Evolutionary conservation across 2,888 invertebrate genomes (phyloP), one percentile per base, ranked within the genome.

Genomic region (Macropis europaea): DNA sequence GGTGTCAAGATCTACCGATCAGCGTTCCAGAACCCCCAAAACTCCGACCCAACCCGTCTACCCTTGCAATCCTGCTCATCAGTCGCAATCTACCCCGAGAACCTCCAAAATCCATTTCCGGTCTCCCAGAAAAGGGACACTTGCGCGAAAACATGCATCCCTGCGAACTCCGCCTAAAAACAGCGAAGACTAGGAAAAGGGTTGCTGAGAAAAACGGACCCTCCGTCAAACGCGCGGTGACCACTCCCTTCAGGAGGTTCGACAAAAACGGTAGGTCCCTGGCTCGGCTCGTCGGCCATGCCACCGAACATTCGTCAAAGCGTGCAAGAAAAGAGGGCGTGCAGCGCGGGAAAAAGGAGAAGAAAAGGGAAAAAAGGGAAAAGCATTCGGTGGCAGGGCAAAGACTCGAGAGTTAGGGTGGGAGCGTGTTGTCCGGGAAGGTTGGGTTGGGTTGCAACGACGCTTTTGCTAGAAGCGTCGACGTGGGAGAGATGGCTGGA

Each of bases 361-460:
- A 34, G 42, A 50, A 54, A 47, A 34, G 48, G 62, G 50, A 47
- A 54, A 26, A 57, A 79, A 53, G 40, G 48, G 43, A 15, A 34
- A 67, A 61, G 32, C 57, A 11, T 9, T 28, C 17, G 42, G 42
- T 11, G 69, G n/a, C n/a, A 56, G 63, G 59, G 61, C 66, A 52
- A 57, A 61, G 61, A 50, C 43, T 45, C 38, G 24, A 2, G 38
- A 30, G n/a, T n/a, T n/a, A 40, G 56, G 54, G 67, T 34, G 50
- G 42, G 61, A 30, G 63, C 64, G 48, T 77, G 70, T 79, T 79
- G n/a, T n/a, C 79, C 66, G 54, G 64, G 79, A 77, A 79, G 80
- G 79, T 80, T 72, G 72, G 69, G 73, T 77, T 70, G 57, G 76
- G 66, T 75, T 75, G 79, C 77, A 72, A 52, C 64, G 68, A 53